Evolutionary conservation across 2,888 invertebrate species (phyloP), one percentile per base, ranked within the genome.

Genomic region (Helicoverpa assulta): DNA sequence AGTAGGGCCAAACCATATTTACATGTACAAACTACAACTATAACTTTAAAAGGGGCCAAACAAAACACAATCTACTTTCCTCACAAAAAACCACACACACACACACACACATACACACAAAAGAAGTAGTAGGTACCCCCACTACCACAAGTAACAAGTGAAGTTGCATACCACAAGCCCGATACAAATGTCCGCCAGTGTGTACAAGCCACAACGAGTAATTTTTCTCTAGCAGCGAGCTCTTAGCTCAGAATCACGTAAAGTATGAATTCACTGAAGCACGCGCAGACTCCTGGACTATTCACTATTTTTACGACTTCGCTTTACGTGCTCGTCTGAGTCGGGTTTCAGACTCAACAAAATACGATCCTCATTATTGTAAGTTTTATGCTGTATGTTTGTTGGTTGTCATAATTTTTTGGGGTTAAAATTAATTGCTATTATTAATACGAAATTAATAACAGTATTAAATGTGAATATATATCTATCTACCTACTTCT

Each of bases 221-320:
- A 81, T 81, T 78, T 81, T 82, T 81, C 76, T 76, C 70, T 61
- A 66, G 67, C 40, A 74, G 76, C 71, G 69, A 77, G 82, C 80
- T 85, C 77, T 85, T 86, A 81, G 81, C 78, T 81, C 73, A 67
- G 81, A 82, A 89, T 86, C 90, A 90, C 91, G 89, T 91, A 90
- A 86, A 88, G 82, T 89, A 90, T 89, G 87, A 89, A 88, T 86
- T 85, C 86, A 84, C 82, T 80, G 83, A 84, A 85, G 86, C 87
- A 85, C 85, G 82, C 82, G 71, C 69, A 66, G 78, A 73, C 78
- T 80, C 82, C 82, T 79, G 82, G 85, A 86, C 86, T 84, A 83
- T 87, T 86, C 86, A 83, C 86, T 85, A 90, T 89, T 89, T 90
- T 90, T 87, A 91, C 86, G 85, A 83, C 86, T 86, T 78, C 86